Conservation (phyloP, 2,113 vertebrate species). For the Motacilla tschutschensis region DNA sequence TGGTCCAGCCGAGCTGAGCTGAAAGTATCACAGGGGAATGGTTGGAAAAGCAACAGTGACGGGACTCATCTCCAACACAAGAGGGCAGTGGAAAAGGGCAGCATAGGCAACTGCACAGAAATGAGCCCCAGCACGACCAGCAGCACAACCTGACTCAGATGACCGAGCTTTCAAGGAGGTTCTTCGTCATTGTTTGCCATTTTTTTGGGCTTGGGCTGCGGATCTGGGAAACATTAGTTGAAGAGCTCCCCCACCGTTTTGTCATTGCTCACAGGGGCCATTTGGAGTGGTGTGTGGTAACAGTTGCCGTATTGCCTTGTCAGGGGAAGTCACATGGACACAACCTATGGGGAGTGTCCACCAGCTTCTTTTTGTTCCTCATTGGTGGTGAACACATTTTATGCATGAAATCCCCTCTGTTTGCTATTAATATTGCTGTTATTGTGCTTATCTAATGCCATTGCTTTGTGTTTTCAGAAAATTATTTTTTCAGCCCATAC, state of each 20-base stretch:
- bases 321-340: too few species aligned
- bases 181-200: not conserved
- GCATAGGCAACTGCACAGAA: not conserved
- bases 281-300: not conserved
- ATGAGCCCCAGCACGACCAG: not conserved
- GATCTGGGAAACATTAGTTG: not conserved
- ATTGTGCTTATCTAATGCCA: too few species aligned
- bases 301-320: fast-evolving
- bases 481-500: not conserved
- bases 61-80: not conserved
- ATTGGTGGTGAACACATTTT: not conserved
- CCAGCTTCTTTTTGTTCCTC: not conserved
- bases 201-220: fast-evolving
- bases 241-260: too few species aligned
- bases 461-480: not conserved
- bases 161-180: not conserved
- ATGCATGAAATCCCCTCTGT: not conserved
- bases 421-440: not conserved
- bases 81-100: fast-evolving
- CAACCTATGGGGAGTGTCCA: fast-evolving
- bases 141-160: fast-evolving
- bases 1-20: not conserved
- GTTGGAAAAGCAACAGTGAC: fast-evolving
- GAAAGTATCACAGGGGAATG: not conserved
- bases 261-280: not conserved